Evolutionary conservation across 2,113 vertebrate genomes (phyloP), one percentile per base, ranked within the genome.

Genomic region (Gracilinanus agilis): DNA sequence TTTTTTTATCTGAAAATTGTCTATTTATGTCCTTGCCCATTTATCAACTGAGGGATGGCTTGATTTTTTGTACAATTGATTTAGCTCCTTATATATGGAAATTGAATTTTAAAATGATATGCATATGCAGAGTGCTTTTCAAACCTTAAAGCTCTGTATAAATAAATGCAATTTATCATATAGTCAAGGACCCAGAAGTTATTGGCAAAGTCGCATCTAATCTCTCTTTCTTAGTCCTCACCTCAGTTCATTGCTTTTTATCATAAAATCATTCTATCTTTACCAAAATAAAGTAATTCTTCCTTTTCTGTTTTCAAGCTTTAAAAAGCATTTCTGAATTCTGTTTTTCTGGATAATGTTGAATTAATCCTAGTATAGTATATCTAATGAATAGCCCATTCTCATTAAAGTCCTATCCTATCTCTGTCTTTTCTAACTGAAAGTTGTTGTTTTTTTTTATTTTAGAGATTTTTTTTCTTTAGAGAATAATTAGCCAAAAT

Each of bases 401-500:
- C n/a, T 83, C 67, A 83, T 83, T 40, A 83, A 83, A 83, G 40
- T 83, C 40, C 34, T 83, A 40, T 40, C n/a, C 34, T 40, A 67
- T 34, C 16, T 40, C 16, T 83, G 34, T 83, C 67, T 40, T 83
- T n/a, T 40, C 16, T 75, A n/a, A 40, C 19, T 40, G n/a, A 83
- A 40, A 83, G 34, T 83, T 83, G 67, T 19, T 40, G 34, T 83
- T 83, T 34, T 19, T 40, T 83, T 83, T 16, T 75, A 29, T 75
- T 75, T 83, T 83, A 34, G 2, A 40, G 40, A 83, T 83, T 40
- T 40, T 40, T 40, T 1, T 40, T 90, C 94, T 93, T 91, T 94
- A 55, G 90, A 96, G 67, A 83, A 83, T 23, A 40, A 88, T 89
- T 93, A 94, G 92, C 96, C 90, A 92, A 93, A 96, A 96, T 94